Conservation (phyloP, 2,888 invertebrate species). For the Hoplodrina ambigua region DNA sequence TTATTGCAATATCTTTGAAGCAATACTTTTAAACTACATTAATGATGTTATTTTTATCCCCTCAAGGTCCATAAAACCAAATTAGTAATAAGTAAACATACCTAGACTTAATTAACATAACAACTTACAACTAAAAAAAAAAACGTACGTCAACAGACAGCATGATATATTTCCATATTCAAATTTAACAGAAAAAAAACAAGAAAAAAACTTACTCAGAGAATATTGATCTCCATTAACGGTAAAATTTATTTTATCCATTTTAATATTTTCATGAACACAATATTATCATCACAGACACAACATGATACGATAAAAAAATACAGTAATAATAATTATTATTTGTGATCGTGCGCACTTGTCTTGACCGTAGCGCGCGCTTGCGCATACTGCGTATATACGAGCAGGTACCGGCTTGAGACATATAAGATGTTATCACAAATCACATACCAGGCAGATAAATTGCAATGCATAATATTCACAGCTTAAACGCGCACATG, state of each 20-base stretch:
- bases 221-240: slow-evolving; percentile 75
- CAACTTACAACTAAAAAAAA: background rate
- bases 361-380: slow-evolving; percentile 23
- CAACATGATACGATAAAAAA: background rate
- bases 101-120: background rate
- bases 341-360: slow-evolving; percentile 1
- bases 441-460: slow-evolving; percentile 4
- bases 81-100: background rate
- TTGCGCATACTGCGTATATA: slow-evolving; percentile 32
- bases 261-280: slow-evolving; percentile 46
- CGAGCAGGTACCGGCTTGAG: slow-evolving; percentile 17
- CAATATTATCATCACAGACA: background rate
- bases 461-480: background rate
- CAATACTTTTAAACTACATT: too few species aligned
- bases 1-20: too few species aligned
- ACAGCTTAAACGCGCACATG: background rate
- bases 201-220: slow-evolving; percentile 71
- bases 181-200: background rate
- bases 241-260: slow-evolving; percentile 78
- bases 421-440: slow-evolving; percentile 25
- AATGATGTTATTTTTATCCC: too few species aligned
- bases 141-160: background rate
- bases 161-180: background rate
- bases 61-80: background rate
- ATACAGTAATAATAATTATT: background rate